Evolutionary conservation across 2,797 vertebrate species (phyloP), one percentile per base, ranked within the genome.

Genomic region (Gouania willdenowi): DNA sequence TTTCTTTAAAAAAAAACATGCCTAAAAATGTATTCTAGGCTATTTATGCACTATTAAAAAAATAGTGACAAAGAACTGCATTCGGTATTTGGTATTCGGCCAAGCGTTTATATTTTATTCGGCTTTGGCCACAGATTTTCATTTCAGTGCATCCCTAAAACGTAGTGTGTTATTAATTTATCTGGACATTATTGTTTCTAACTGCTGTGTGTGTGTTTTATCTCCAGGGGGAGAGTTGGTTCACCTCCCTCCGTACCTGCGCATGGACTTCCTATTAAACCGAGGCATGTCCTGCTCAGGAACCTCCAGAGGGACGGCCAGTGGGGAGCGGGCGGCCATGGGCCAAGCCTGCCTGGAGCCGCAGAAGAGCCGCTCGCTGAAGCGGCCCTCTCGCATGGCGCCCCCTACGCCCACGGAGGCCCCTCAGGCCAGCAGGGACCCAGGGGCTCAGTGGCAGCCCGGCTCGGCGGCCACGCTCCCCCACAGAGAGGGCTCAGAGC

Each of bases 231-330:
- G 95, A 66, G 95, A 98, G 87, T 79, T 98, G 86, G 92, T 98
- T 72, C 95, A 98, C 78, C 87, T 98, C 85, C 95, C 95, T 72
- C 94, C 95, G 0, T 98, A 98, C 88, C 92, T 98, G 81, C 89
- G 95, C 79, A 98, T 98, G 95, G 95, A 98, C 92, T 98, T 98
- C 86, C 92, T 98, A 75, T 88, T 98, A 72, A 97, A 94, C 79
- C 91, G 95, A 65, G 92, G 93, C 0, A 90, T 87, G 55, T 87
- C 93, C 52, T 81, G 84, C 72, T 79, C 84, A 1, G 77, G 81
- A 4, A 71, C 83, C 12, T 84, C 84, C 43, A 74, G 84, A 60
- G 85, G 63, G 63, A 79, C 77, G 68, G 88, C 79, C 48, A 92
- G 89, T 70, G 93, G 92, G 83, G 94, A 97, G 85, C 78, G 89